A percentile compares a stretch with the other conserved stretches of the same genome.
These are phyloP conservation scores for Oryzias javanicus DNA, from an alignment of 2,113 vertebrate species.

Conservation along the genomic window DNA sequence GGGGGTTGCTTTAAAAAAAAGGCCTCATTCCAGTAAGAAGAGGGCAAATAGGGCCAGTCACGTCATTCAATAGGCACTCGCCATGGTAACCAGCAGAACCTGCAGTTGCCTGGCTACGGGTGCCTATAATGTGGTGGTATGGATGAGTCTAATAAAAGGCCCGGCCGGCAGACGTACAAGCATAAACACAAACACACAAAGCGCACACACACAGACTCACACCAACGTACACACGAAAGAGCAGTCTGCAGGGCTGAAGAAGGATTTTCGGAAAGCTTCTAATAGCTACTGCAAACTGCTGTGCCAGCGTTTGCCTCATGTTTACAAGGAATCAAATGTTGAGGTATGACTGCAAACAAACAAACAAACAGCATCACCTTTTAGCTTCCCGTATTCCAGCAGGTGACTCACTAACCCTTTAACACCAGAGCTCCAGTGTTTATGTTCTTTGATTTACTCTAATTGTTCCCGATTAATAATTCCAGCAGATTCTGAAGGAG, in stretches of 20 bases:
- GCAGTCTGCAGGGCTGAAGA: slow-evolving; percentile 37
- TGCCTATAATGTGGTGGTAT: slow-evolving; percentile 79
- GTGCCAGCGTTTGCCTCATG: slow-evolving; percentile 44
- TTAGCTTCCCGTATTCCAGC: too few species aligned
- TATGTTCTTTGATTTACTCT: too few species aligned
- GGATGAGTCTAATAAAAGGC: slow-evolving; percentile 77
- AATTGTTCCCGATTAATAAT: too few species aligned
- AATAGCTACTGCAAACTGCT: slow-evolving; percentile 37
- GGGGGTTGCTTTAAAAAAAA: slow-evolving; percentile 65
- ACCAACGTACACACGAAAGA: slow-evolving; percentile 21
- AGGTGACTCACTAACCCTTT: neutral
- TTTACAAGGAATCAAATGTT: slow-evolving; percentile 12
- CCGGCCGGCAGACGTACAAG: slow-evolving; percentile 70
- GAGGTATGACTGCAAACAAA: neutral
- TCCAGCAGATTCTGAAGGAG: too few species aligned
- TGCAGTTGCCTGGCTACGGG: slow-evolving; percentile 78
- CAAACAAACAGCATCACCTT: neutral
- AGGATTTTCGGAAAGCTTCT: slow-evolving; percentile 49
- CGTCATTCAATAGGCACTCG: slow-evolving; percentile 74
- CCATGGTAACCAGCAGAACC: slow-evolving; percentile 80
- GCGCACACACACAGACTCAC: slow-evolving; percentile 22
- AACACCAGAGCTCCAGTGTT: too few species aligned
- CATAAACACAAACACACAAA: slow-evolving; percentile 27
- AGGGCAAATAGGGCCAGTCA: slow-evolving; percentile 70
- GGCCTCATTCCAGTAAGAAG: slow-evolving; percentile 66